Percentiles rank a stretch among this genome's conserved stretches.
Conservation (phyloP, 2,113 vertebrate genomes). For the Sakesphorus luctuosus region DNA sequence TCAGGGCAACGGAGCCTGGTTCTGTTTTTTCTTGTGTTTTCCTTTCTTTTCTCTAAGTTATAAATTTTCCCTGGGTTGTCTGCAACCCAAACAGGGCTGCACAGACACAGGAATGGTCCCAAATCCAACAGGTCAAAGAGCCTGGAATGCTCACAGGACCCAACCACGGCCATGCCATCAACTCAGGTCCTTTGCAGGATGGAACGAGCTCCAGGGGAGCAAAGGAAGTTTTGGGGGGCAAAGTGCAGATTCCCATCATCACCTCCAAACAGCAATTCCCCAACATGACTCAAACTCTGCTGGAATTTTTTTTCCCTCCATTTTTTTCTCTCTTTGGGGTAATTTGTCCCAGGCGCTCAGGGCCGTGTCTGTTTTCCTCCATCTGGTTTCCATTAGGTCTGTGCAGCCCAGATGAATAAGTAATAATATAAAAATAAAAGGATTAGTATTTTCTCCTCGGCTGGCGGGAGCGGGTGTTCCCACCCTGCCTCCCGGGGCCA, state of each 20-base stretch:
- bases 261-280: not conserved
- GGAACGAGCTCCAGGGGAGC: rapidly evolving
- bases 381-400: constrained; percentile 88
- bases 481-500: not conserved
- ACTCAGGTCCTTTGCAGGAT: not conserved
- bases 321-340: constrained; percentile 74
- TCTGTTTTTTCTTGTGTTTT: not conserved
- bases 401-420: constrained; percentile 83
- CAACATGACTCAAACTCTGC: constrained; percentile 55
- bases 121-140: not conserved
- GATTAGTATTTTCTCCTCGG: constrained; percentile 77
- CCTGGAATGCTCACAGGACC: not conserved
- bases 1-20: not conserved
- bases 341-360: constrained; percentile 88
- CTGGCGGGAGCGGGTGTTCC: not conserved
- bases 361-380: constrained; percentile 85
- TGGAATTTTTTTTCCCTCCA: constrained; percentile 78
- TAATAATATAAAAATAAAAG: constrained; percentile 76
- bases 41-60: not conserved
- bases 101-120: not conserved
- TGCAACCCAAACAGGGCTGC: not conserved
- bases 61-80: not conserved
- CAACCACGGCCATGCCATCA: rapidly evolving
- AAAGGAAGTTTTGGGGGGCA: not conserved
- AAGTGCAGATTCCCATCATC: not conserved